A percentile compares a stretch with the other conserved stretches of the same genome.
Conservation (phyloP, 37 sponge, comb jelly and placozoan genomes). For the Theonella swinhoei region DNA sequence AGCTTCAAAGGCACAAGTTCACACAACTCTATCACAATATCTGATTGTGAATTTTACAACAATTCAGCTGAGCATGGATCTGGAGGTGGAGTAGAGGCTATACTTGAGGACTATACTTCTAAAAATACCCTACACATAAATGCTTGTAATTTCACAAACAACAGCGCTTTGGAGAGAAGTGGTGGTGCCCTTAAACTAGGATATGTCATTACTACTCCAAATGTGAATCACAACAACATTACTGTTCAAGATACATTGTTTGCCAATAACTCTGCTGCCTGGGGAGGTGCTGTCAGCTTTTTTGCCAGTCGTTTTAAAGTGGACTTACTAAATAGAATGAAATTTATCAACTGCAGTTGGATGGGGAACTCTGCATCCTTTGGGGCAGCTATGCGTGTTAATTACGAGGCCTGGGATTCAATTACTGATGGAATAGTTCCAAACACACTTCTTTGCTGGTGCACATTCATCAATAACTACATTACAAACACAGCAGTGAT, state of each 20-base stretch:
- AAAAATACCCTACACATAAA: background rate
- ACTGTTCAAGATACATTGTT: background rate
- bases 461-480: constrained; percentile 1
- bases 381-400: constrained; percentile 17
- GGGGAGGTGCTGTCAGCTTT: constrained; percentile 10
- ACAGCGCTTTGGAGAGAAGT: no score
- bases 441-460: background rate
- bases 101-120: background rate
- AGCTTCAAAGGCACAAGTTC: no score
- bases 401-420: constrained; percentile 15
- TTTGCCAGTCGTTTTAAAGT: background rate
- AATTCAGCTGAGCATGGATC: constrained; percentile 17
- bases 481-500: background rate
- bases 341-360: constrained; percentile 10
- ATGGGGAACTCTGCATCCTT: background rate
- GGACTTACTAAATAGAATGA: background rate
- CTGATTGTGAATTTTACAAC: no score
- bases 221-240: background rate
- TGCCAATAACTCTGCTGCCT: constrained; percentile 4
- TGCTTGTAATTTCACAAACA: background rate
- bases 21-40: no score
- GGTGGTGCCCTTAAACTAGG: no score
- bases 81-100: no score
- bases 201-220: background rate
- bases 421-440: constrained; percentile 30